Percentiles rank a stretch among this genome's conserved stretches.
Conservation (phyloP, 2,888 invertebrate species). For the Acrobasis suavella region DNA sequence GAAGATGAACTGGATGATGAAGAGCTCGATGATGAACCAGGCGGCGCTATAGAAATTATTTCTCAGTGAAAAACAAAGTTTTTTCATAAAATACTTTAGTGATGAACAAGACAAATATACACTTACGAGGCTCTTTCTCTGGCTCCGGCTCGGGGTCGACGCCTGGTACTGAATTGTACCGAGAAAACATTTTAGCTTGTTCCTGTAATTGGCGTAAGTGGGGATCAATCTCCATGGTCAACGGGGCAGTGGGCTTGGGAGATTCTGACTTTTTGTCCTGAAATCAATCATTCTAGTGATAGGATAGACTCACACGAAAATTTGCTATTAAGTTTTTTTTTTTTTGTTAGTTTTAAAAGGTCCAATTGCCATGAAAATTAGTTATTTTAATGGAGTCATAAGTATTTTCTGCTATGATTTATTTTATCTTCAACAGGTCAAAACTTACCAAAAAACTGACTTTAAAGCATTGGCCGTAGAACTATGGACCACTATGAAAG, state of each 20-base stretch:
- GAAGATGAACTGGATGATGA: conserved; percentile 78
- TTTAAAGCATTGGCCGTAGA: too few relatives aligned
- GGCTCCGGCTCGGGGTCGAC: conserved; percentile 54
- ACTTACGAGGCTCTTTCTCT: conserved; percentile 74
- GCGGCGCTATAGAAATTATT: conserved; percentile 56
- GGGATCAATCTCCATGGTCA: conserved; percentile 79
- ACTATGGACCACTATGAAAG: too few relatives aligned
- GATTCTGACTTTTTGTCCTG: conserved; percentile 67
- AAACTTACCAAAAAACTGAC: background rate
- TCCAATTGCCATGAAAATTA: background rate
- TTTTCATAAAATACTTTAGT: conserved; percentile 11
- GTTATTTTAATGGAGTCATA: conserved; percentile 1
- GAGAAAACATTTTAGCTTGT: conserved; percentile 79
- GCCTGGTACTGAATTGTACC: conserved; percentile 64
- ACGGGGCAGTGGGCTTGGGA: conserved; percentile 66
- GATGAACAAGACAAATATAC: background rate
- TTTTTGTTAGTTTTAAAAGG: background rate
- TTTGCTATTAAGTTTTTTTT: background rate
- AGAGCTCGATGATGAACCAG: conserved; percentile 77
- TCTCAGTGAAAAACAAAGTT: background rate
- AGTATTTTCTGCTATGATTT: background rate
- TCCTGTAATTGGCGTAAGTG: conserved; percentile 77
- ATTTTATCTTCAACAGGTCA: background rate
- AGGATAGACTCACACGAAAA: conserved; percentile 20
- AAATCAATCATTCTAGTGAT: conserved; percentile 26